Conservation (phyloP, 2,113 vertebrate genomes). For the Oryzias javanicus region DNA sequence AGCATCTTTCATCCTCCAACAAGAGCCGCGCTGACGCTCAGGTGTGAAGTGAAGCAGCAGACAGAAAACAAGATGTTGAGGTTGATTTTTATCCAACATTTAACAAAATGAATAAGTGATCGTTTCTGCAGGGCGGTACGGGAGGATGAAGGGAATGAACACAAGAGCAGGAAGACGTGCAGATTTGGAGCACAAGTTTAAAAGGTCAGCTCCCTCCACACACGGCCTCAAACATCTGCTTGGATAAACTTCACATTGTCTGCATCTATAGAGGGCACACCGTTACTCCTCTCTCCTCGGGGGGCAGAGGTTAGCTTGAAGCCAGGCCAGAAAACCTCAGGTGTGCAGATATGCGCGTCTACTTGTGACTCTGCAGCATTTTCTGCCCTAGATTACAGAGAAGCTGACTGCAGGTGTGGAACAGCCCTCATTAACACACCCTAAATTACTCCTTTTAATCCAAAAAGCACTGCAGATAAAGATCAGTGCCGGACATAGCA, state of each 20-base stretch:
- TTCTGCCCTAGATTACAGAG: too few relatives aligned
- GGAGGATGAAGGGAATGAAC: conserved; percentile 4
- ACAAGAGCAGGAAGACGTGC: neutral
- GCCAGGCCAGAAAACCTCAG: neutral
- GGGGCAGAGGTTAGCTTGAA: conserved; percentile 11
- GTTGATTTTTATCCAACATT: neutral
- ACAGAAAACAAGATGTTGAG: neutral
- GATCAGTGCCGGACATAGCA: too few relatives aligned
- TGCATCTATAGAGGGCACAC: conserved; percentile 42
- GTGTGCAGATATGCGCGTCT: too few relatives aligned
- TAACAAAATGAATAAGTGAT: conserved; percentile 1
- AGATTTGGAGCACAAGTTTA: conserved; percentile 30
- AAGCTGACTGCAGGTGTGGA: too few relatives aligned
- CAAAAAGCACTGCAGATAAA: too few relatives aligned
- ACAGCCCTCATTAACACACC: too few relatives aligned
- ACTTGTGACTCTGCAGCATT: too few relatives aligned
- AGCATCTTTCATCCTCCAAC: conserved; percentile 17
- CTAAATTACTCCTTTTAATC: too few relatives aligned
- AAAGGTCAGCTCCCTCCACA: conserved; percentile 66
- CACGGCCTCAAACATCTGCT: conserved; percentile 33
- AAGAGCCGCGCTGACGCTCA: neutral
- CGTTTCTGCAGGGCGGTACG: neutral
- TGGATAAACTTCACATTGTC: conserved; percentile 46
- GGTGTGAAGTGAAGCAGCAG: too few relatives aligned
- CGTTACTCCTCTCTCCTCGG: conserved; percentile 23